These are phyloP conservation scores for Drosophila flavopinicola DNA, from an alignment of 2,888 invertebrate species.

Conservation along the genomic window DNA sequence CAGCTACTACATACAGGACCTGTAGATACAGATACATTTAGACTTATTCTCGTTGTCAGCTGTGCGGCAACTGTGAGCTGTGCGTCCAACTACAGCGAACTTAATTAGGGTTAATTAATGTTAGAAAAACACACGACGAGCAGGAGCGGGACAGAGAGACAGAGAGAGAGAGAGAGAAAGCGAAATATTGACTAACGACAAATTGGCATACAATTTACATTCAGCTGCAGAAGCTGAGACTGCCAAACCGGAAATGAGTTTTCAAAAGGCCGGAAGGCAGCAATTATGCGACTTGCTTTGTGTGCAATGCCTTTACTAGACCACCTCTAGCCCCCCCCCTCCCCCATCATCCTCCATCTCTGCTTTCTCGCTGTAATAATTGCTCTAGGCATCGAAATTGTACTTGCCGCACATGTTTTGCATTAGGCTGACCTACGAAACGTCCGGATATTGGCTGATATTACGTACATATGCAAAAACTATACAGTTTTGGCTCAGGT, in stretches of 20 bases:
- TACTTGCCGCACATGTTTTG: not conserved
- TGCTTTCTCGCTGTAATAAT: conserved; percentile 32
- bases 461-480: not conserved
- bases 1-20: conserved; percentile 3
- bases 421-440: not conserved
- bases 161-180: not conserved
- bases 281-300: conserved; percentile 69
- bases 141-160: not conserved
- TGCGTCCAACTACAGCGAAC: conserved; percentile 38
- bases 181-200: conserved; percentile 60
- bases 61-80: conserved; percentile 19
- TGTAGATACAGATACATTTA: conserved; percentile 9
- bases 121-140: conserved; percentile 55
- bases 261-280: conserved; percentile 74
- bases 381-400: conserved; percentile 46
- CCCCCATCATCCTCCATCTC: not conserved
- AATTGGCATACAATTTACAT: conserved; percentile 66
- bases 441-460: conserved; percentile 10
- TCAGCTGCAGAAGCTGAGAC: conserved; percentile 34
- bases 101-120: conserved; percentile 79
- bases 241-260: conserved; percentile 73
- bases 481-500: conserved; percentile 21
- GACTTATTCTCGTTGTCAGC: conserved; percentile 2
- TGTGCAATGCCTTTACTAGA: conserved; percentile 7
- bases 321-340: not conserved